These are phyloP conservation scores for Furnarius figulus DNA, from an alignment of 2,113 vertebrate species.

Conservation along the genomic window DNA sequence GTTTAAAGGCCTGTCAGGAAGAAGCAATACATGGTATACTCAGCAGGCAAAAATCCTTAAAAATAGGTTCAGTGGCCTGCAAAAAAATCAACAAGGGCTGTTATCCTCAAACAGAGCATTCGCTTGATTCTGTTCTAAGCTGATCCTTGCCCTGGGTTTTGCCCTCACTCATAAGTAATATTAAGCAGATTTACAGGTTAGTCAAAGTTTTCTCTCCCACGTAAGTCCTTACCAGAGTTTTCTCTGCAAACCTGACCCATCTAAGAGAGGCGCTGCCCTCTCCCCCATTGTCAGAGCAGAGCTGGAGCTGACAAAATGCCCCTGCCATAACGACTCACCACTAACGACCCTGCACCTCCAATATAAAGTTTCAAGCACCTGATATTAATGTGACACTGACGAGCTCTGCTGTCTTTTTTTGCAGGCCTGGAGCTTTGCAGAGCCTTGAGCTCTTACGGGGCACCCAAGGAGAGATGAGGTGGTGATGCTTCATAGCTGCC, in stretches of 20 bases:
- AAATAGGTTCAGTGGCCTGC: background rate
- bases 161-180: background rate
- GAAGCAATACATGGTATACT: background rate
- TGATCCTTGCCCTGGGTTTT: background rate
- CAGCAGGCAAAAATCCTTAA: background rate
- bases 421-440: background rate
- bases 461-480: background rate
- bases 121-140: background rate
- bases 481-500: background rate
- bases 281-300: background rate
- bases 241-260: background rate
- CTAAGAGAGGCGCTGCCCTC: background rate
- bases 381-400: background rate
- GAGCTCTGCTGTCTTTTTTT: background rate
- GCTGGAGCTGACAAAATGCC: constrained; percentile 17
- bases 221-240: background rate
- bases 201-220: background rate
- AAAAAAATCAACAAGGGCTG: background rate
- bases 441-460: background rate
- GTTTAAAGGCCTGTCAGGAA: background rate
- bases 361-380: constrained; percentile 29
- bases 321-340: background rate
- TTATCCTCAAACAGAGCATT: background rate
- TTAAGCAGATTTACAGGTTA: background rate
- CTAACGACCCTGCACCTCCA: background rate